phyloP scores from a whole-genome alignment of 2,888 invertebrate genomes.

The Diabrotica balteata region DNA sequence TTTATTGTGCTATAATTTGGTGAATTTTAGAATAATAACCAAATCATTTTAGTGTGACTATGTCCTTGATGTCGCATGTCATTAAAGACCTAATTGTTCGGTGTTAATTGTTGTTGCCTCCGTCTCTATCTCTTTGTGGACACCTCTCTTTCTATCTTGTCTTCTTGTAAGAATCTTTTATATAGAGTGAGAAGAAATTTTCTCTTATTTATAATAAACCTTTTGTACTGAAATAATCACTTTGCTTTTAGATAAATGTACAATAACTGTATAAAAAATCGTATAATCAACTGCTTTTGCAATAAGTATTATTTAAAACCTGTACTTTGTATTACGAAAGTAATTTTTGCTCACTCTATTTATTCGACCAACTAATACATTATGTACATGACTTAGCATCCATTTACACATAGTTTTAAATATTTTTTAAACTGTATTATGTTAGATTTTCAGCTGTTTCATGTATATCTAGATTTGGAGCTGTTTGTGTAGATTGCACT shows the following conservation, averaged over 20 bases:
- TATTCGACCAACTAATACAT: conserved; percentile 48
- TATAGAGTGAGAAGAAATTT: conserved; percentile 16
- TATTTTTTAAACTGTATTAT: conserved; percentile 28
- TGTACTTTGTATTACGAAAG: too few species aligned
- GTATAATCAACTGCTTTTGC: not conserved
- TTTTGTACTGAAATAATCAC: conserved; percentile 1
- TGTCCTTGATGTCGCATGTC: conserved; percentile 58
- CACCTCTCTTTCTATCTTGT: conserved; percentile 43
- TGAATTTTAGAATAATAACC: too few species aligned
- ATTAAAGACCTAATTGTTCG: conserved; percentile 56
- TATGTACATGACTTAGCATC: conserved; percentile 28
- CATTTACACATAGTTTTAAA: conserved; percentile 30
- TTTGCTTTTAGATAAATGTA: not conserved
- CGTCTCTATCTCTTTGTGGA: conserved; percentile 55
- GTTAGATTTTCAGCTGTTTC: conserved; percentile 6
- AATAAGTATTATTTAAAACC: not conserved
- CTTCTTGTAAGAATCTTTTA: conserved; percentile 14
- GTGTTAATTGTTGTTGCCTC: conserved; percentile 60
- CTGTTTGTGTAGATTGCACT: conserved; percentile 25
- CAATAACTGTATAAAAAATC: not conserved
- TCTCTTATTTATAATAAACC: not conserved
- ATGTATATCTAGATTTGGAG: conserved; percentile 7
- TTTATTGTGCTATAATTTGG: too few species aligned
- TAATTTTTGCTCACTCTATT: conserved; percentile 25
- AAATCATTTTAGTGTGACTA: conserved; percentile 35